Percentiles rank a stretch among this genome's conserved stretches.
phyloP scores from a whole-genome alignment of 2,888 invertebrate genomes.

The Philhelius pedissequus region DNA sequence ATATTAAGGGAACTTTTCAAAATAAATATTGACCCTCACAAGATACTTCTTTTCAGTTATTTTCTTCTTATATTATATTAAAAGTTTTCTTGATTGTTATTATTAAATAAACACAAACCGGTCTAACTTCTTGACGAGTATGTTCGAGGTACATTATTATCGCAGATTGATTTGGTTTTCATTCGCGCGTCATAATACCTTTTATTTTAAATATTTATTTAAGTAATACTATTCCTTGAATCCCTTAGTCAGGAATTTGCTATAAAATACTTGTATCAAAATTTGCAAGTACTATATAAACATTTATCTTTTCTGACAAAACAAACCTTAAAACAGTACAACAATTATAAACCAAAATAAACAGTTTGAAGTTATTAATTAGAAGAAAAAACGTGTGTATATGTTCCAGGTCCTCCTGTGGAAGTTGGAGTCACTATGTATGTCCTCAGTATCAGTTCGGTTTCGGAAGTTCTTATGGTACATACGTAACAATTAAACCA shows the following conservation, averaged over 20 bases:
- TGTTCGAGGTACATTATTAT: conserved; percentile 33
- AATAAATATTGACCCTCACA: background rate
- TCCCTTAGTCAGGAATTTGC: conserved; percentile 4
- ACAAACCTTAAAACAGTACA: conserved; percentile 68
- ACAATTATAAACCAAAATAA: conserved; percentile 41
- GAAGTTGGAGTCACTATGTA: conserved; percentile 99
- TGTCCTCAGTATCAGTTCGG: conserved; percentile 98
- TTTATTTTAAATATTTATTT: conserved; percentile 11
- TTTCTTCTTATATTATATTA: background rate
- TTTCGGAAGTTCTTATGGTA: conserved; percentile 99
- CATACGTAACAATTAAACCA: conserved; percentile 76
- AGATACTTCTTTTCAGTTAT: background rate
- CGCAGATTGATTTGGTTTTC: conserved; percentile 79
- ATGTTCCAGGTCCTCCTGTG: conserved; percentile 95
- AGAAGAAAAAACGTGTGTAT: conserved; percentile 75
- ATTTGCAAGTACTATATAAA: conserved; percentile 29
- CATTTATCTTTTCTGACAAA: conserved; percentile 42
- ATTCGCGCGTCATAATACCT: conserved; percentile 74
- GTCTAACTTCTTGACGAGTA: conserved; percentile 7
- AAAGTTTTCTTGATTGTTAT: background rate
- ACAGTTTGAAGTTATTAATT: conserved; percentile 62
- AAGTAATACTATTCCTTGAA: conserved; percentile 1
- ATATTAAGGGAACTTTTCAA: background rate
- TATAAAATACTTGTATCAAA: conserved; percentile 8
- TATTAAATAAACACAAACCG: background rate